Conservation (phyloP, 2,113 vertebrate genomes). For the Morone saxatilis region DNA sequence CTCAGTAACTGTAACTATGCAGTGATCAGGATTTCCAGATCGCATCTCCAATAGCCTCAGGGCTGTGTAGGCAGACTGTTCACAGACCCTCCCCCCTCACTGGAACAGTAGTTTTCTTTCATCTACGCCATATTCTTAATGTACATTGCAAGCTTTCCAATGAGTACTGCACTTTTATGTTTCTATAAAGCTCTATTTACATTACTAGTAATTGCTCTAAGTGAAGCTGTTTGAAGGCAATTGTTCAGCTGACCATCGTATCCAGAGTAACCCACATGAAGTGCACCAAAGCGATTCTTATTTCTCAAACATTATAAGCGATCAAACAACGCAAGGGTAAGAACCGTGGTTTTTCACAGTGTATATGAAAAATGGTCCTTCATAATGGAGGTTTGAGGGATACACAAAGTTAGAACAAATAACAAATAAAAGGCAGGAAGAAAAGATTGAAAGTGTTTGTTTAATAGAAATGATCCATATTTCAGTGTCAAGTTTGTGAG, state of each 20-base stretch:
- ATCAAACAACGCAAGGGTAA: not conserved
- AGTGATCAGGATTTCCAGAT: conserved; percentile 23
- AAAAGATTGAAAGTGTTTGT: not conserved
- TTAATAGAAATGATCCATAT: not conserved
- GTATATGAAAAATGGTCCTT: not conserved
- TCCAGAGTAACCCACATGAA: not conserved
- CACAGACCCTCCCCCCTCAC: conserved; percentile 6
- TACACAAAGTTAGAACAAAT: not conserved
- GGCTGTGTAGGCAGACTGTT: conserved; percentile 13
- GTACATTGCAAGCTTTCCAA: not conserved
- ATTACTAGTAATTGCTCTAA: not conserved
- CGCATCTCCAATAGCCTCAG: not conserved
- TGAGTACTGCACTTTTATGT: not conserved
- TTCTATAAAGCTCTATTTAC: not conserved
- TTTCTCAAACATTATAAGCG: not conserved
- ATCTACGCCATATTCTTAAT: not conserved
- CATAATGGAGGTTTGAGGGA: not conserved
- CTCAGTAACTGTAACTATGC: not conserved
- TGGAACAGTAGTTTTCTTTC: not conserved
- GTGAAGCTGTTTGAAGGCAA: not conserved
- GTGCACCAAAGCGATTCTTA: not conserved
- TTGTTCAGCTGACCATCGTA: not conserved
- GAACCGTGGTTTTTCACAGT: not conserved
- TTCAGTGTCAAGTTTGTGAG: not conserved
- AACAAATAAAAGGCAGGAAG: not conserved